Percentiles rank a stretch among this genome's conserved stretches.
Conservation (phyloP, 2,888 invertebrate species). For the Balanococcus diminutus region DNA sequence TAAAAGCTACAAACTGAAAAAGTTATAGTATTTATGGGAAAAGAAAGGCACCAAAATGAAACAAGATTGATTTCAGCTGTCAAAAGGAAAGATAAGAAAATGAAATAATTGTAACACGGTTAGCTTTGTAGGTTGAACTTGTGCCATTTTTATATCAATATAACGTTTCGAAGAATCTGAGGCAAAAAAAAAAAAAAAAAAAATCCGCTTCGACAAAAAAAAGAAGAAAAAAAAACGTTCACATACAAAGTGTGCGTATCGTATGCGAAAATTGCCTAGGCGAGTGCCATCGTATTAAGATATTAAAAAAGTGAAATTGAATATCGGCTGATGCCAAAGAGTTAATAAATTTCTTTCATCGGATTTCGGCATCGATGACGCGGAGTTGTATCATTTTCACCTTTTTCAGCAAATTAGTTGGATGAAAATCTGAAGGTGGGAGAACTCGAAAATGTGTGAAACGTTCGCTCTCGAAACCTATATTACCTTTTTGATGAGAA, state of each 20-base stretch:
- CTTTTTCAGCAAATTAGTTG: conserved; percentile 20
- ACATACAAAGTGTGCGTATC: too few species aligned
- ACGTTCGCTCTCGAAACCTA: conserved; percentile 17
- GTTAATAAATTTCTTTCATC: not conserved
- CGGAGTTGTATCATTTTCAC: not conserved
- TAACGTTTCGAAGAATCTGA: not conserved
- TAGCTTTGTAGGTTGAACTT: conserved; percentile 12
- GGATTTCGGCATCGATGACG: not conserved
- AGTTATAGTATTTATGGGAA: not conserved
- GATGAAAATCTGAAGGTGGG: conserved; percentile 16
- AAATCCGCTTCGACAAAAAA: not conserved
- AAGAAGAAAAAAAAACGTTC: not conserved
- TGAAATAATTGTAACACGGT: conserved; percentile 41
- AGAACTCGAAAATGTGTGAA: not conserved
- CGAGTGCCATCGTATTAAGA: not conserved
- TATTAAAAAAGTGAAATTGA: not conserved
- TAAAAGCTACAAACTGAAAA: conserved; percentile 18
- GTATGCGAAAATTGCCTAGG: too few species aligned
- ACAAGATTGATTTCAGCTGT: conserved; percentile 32
- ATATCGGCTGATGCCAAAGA: not conserved
- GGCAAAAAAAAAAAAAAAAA: not conserved
- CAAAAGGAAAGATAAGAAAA: conserved; percentile 36
- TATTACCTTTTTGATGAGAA: conserved; percentile 27
- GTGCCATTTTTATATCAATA: conserved; percentile 24
- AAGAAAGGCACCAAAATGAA: not conserved